These are phyloP conservation scores for Orchesellides sinensis DNA, from an alignment of 2,888 invertebrate genomes.

Conservation along the genomic window DNA sequence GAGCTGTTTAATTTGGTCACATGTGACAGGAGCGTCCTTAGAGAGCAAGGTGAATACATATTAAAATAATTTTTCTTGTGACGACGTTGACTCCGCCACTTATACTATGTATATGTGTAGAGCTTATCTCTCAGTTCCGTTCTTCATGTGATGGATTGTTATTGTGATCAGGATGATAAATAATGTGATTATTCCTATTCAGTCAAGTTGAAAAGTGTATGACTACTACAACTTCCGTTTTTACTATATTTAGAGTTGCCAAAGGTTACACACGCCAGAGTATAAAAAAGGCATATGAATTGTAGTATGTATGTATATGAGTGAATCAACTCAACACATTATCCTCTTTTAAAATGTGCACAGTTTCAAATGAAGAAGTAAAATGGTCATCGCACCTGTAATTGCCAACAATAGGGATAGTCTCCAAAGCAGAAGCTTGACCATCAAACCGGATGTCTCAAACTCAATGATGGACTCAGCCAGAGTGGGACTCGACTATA, in stretches of 20 bases:
- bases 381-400: constrained; percentile 1
- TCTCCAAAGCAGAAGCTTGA: too few relatives aligned
- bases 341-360: too few relatives aligned
- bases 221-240: constrained; percentile 11
- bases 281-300: neutral
- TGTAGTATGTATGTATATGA: neutral
- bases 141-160: constrained; percentile 4
- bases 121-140: neutral
- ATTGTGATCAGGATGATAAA: neutral
- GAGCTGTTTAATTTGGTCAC: constrained; percentile 45
- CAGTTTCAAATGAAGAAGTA: constrained; percentile 7
- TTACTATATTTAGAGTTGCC: constrained; percentile 12
- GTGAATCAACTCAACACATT: too few relatives aligned
- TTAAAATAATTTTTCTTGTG: constrained; percentile 12
- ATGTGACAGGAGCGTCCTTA: constrained; percentile 36
- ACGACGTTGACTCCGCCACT: neutral
- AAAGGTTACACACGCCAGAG: neutral
- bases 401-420: neutral
- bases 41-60: constrained; percentile 36
- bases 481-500: constrained; percentile 94
- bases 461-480: constrained; percentile 85
- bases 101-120: constrained; percentile 3
- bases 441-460: constrained; percentile 45
- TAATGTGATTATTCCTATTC: neutral
- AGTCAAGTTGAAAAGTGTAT: too few relatives aligned